A percentile compares a stretch with the other conserved stretches of the same genome.
phyloP scores from a whole-genome alignment of 2,113 vertebrate genomes.

The Semnopithecus entellus region DNA sequence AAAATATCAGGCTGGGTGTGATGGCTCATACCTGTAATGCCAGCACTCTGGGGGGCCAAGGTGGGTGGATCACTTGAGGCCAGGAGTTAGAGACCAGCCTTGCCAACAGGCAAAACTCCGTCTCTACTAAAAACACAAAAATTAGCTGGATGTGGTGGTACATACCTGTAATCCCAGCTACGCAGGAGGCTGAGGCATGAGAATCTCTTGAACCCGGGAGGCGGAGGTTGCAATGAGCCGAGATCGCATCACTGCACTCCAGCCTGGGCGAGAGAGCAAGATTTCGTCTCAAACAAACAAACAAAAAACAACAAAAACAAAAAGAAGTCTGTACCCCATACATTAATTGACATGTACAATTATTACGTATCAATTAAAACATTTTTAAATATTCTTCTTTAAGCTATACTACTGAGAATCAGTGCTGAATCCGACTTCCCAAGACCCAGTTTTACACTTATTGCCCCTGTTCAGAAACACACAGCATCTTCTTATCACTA shows the following conservation, averaged over 20 bases:
- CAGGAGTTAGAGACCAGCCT: not conserved
- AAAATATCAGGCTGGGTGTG: too few species aligned
- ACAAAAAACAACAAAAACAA: too few species aligned
- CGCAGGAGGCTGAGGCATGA: not conserved
- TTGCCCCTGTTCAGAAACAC: not conserved
- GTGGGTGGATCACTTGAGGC: not conserved
- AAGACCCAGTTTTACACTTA: not conserved
- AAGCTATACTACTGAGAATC: not conserved
- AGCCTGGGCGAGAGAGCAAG: not conserved
- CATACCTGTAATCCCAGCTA: not conserved
- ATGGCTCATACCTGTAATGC: not conserved
- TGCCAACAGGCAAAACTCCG: not conserved
- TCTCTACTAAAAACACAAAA: not conserved
- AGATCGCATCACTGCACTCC: not conserved
- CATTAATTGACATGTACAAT: too few species aligned
- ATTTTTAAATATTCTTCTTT: not conserved
- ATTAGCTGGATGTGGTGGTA: not conserved
- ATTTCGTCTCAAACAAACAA: not conserved
- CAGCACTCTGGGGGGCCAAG: not conserved
- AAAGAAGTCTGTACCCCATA: too few species aligned
- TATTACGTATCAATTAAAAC: too few species aligned
- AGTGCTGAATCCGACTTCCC: not conserved
- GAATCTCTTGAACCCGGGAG: not conserved
- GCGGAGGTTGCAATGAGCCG: not conserved
- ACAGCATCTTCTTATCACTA: fast-evolving